Evolutionary conservation across 2,113 vertebrate genomes (phyloP).

Genomic region (Falco punctatus): DNA sequence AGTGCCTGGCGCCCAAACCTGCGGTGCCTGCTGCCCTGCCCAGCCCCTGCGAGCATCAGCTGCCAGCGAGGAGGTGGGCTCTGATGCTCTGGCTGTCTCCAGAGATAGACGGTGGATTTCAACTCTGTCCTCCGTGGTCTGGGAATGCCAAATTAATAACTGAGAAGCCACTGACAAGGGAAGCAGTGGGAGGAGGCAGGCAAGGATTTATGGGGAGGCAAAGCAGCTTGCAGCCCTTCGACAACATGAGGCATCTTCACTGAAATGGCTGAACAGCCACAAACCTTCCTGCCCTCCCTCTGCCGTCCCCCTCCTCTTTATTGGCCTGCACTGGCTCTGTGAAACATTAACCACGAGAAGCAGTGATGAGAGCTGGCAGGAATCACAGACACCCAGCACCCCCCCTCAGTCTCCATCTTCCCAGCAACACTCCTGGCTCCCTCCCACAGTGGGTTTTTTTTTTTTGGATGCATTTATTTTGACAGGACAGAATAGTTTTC

Average conservation of each 20-base stretch:
- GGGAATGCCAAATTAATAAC: background rate
- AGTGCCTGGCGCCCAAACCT: accelerated
- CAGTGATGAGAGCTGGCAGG: background rate
- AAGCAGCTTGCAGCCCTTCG: background rate
- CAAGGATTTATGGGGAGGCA: background rate
- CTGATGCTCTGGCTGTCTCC: accelerated
- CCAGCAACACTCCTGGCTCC: background rate
- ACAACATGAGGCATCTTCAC: background rate
- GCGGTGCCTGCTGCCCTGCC: background rate
- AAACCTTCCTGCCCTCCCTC: background rate
- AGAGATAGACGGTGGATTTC: accelerated
- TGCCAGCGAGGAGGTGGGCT: background rate
- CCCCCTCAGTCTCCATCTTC: background rate
- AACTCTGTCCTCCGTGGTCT: background rate
- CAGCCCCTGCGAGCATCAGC: accelerated
- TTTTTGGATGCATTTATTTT: background rate
- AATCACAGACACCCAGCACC: background rate
- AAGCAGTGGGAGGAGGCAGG: background rate
- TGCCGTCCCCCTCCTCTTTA: background rate
- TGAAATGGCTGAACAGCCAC: background rate
- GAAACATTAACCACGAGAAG: accelerated
- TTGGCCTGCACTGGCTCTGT: background rate
- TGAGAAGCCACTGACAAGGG: background rate
- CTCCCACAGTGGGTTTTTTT: background rate
- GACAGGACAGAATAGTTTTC: background rate